Percentiles rank a stretch among this genome's conserved stretches.
These are phyloP conservation scores for Kryphioiulus occultus DNA, from an alignment of 2,888 invertebrate species.

Conservation along the genomic window DNA sequence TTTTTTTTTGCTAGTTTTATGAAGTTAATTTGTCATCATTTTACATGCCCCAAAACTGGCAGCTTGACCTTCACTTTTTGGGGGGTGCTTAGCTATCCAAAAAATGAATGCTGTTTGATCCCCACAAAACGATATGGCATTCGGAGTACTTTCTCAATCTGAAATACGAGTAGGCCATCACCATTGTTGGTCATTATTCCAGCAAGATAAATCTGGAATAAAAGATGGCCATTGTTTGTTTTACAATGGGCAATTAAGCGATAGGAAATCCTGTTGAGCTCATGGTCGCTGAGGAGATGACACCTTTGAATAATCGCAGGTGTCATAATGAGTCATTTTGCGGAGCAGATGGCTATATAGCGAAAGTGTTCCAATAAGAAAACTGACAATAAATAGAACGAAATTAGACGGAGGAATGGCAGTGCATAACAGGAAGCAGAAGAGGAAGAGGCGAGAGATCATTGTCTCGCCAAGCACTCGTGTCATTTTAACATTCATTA, in stretches of 20 bases:
- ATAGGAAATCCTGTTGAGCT: background rate
- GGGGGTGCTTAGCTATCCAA: background rate
- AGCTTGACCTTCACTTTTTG: too few relatives aligned
- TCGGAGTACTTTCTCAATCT: background rate
- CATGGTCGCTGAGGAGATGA: background rate
- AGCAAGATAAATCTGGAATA: background rate
- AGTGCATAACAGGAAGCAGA: background rate
- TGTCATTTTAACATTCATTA: constrained; percentile 50
- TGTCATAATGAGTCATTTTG: background rate
- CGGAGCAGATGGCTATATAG: background rate
- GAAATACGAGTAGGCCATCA: background rate
- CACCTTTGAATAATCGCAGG: constrained; percentile 11
- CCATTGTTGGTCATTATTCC: background rate
- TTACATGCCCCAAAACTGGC: too few relatives aligned
- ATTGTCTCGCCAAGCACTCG: constrained; percentile 39
- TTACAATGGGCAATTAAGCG: background rate
- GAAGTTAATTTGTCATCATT: too few relatives aligned
- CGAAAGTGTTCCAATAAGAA: background rate
- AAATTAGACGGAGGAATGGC: background rate
- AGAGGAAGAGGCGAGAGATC: constrained; percentile 22
- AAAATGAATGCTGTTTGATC: too few relatives aligned
- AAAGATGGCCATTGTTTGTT: background rate
- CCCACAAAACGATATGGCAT: background rate
- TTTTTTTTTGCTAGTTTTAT: too few relatives aligned
- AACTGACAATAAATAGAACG: background rate